Evolutionary conservation across 2,888 invertebrate species (phyloP).

Genomic region (Sarcophaga subvicina): DNA sequence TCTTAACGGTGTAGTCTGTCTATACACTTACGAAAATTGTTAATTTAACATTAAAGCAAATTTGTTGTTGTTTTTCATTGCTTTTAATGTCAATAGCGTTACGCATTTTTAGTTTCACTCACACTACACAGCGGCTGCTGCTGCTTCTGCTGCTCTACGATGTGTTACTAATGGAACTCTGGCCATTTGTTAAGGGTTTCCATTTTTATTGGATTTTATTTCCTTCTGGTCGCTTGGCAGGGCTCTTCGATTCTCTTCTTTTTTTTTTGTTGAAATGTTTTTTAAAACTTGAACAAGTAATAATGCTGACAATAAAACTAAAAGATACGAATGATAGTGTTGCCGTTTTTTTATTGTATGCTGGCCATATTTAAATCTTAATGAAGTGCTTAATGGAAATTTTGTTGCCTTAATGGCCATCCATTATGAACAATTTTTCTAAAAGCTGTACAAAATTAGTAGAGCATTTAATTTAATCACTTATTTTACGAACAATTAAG

Average conservation of each 20-base stretch:
- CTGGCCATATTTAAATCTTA: constrained; percentile 29
- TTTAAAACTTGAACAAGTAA: neutral
- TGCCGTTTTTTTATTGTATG: neutral
- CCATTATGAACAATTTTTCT: too few relatives aligned
- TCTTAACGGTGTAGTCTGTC: neutral
- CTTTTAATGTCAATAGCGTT: constrained; percentile 52
- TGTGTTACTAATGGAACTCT: constrained; percentile 61
- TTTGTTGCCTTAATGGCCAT: neutral
- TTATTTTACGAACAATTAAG: too few relatives aligned
- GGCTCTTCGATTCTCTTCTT: too few relatives aligned
- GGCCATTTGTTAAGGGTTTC: neutral
- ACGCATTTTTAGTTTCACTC: constrained; percentile 54
- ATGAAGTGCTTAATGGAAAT: constrained; percentile 36
- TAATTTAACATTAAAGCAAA: constrained; percentile 7
- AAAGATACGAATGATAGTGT: constrained; percentile 11
- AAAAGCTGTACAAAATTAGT: too few relatives aligned
- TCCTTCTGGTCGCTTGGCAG: neutral
- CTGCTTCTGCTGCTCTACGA: constrained; percentile 20
- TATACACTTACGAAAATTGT: constrained; percentile 34
- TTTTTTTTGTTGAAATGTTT: neutral
- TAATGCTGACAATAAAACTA: neutral
- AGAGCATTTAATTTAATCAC: too few relatives aligned
- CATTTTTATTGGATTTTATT: constrained; percentile 11
- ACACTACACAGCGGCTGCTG: neutral
- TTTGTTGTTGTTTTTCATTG: neutral